A percentile compares a stretch with the other conserved stretches of the same genome.
phyloP scores from a whole-genome alignment of 37 sponge, comb jelly and placozoan species.

The Diacarnus erythraeanus region DNA sequence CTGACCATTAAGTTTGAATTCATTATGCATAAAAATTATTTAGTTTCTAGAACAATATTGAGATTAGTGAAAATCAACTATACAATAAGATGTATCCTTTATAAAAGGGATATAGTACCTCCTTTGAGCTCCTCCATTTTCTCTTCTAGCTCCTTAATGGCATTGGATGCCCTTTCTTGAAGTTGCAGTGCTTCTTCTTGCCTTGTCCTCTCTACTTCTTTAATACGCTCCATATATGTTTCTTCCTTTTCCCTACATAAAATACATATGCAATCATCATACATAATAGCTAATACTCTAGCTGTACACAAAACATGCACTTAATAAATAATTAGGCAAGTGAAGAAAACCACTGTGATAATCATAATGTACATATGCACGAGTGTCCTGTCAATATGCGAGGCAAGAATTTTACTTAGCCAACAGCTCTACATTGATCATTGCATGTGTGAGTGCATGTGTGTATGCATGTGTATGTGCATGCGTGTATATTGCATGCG shows the following conservation, averaged over 20 bases:
- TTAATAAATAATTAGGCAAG: too few species aligned
- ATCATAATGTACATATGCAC: too few species aligned
- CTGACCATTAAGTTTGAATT: too few species aligned
- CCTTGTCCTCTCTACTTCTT: constrained; percentile 25
- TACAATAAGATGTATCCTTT: not conserved
- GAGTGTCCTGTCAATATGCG: too few species aligned
- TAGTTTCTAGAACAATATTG: not conserved
- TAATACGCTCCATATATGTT: not conserved
- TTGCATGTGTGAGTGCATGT: not conserved
- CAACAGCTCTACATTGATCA: too few species aligned
- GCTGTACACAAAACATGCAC: too few species aligned
- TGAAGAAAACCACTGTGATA: too few species aligned
- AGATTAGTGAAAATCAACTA: not conserved
- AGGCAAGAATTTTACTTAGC: too few species aligned
- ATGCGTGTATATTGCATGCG: not conserved
- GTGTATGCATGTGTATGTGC: not conserved
- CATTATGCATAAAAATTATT: constrained; percentile 1
- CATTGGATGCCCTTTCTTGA: constrained; percentile 19
- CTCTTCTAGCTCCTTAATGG: constrained; percentile 8
- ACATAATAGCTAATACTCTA: too few species aligned
- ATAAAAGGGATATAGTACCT: not conserved
- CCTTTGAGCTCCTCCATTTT: constrained; percentile 2
- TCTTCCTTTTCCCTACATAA: constrained; percentile 15
- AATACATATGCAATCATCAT: too few species aligned
- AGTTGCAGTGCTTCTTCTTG: constrained; percentile 18